Conservation (phyloP, 2,888 invertebrate genomes). For the Branchellion lobata region DNA sequence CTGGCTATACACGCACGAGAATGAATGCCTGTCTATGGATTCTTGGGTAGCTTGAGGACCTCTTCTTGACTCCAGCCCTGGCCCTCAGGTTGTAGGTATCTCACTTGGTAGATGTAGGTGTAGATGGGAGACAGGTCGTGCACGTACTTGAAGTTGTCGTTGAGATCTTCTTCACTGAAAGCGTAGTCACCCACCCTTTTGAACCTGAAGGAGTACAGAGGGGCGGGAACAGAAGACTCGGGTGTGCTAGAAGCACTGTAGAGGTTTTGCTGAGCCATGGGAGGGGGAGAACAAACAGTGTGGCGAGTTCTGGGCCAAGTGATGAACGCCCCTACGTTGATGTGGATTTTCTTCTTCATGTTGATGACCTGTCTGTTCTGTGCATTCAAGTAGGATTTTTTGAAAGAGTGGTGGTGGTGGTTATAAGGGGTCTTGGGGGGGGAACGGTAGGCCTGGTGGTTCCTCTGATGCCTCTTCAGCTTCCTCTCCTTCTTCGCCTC, state of each 20-base stretch:
- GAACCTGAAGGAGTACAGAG: conserved; percentile 12
- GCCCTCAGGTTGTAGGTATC: conserved; percentile 23
- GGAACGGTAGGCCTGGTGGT: neutral
- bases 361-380: neutral
- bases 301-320: conserved; percentile 45
- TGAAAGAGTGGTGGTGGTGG: neutral
- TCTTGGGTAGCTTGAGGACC: neutral
- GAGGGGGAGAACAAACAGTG: neutral
- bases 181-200: conserved; percentile 8
- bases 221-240: neutral
- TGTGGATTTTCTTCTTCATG: neutral
- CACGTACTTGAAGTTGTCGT: conserved; percentile 42
- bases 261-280: neutral
- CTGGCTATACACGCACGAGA: too few species aligned
- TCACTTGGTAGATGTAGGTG: conserved; percentile 47
- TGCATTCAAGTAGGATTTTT: neutral
- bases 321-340: conserved; percentile 40
- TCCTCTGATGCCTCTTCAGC: neutral
- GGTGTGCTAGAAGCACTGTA: too few species aligned
- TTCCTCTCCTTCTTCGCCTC: conserved; percentile 4
- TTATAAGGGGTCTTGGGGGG: neutral
- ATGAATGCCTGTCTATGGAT: too few species aligned
- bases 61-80: conserved; percentile 32
- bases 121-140: conserved; percentile 43
- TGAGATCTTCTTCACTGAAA: conserved; percentile 22